These are phyloP conservation scores for Xylophagus ater DNA, from an alignment of 2,888 invertebrate genomes.

Conservation along the genomic window DNA sequence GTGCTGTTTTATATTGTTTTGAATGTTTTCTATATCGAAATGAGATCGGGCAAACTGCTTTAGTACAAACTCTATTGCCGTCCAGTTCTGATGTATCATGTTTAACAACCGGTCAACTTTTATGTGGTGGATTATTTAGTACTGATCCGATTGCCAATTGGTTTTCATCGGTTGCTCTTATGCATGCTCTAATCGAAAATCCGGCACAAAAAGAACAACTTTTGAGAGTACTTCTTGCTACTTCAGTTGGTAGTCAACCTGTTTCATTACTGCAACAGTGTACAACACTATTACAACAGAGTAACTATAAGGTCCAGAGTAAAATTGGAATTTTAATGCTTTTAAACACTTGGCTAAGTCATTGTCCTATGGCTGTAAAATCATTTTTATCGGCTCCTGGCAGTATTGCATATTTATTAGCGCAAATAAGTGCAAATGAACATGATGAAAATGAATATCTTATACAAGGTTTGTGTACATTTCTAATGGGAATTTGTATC, in stretches of 20 bases:
- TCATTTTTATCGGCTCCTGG: conserved; percentile 68
- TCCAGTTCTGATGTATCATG: conserved; percentile 63
- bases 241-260: conserved; percentile 70
- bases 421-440: conserved; percentile 69
- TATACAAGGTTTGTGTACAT: conserved; percentile 80
- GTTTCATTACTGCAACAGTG: conserved; percentile 86
- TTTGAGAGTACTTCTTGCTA: conserved; percentile 79
- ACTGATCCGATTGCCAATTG: conserved; percentile 83
- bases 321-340: conserved; percentile 87
- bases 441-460: conserved; percentile 86
- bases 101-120: conserved; percentile 72
- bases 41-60: conserved; percentile 72
- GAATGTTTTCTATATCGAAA: conserved; percentile 93
- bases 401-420: conserved; percentile 74
- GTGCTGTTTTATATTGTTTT: conserved; percentile 94
- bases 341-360: conserved; percentile 75
- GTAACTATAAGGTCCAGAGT: conserved; percentile 50
- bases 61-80: conserved; percentile 87
- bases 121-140: conserved; percentile 88
- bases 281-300: conserved; percentile 70
- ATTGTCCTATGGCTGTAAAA: conserved; percentile 73
- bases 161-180: conserved; percentile 87
- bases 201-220: conserved; percentile 79
- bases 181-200: conserved; percentile 82
- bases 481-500: conserved; percentile 85